These are phyloP conservation scores for Squalus acanthias DNA, from an alignment of 2,797 vertebrate species.

Conservation along the genomic window DNA sequence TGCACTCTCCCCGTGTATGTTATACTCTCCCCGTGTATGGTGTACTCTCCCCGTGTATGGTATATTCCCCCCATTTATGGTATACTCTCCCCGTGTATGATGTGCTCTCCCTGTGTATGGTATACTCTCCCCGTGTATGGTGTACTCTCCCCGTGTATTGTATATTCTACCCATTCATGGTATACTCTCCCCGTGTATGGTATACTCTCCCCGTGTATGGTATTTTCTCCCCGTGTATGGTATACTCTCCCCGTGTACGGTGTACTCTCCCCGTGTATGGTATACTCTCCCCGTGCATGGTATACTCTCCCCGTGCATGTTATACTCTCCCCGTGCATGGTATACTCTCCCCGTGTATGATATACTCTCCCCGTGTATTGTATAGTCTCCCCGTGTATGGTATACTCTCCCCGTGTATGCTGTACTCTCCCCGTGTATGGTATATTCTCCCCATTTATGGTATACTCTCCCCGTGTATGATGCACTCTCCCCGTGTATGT, in stretches of 20 bases:
- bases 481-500: background rate
- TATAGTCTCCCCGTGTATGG: no score
- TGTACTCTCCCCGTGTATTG: background rate
- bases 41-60: background rate
- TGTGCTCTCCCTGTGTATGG: no score
- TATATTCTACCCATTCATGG: no score
- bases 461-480: no score
- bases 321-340: background rate
- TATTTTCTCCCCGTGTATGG: no score
- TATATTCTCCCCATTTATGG: no score
- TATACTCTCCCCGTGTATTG: background rate
- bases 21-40: no score
- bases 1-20: no score
- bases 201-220: no score
- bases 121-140: background rate
- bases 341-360: background rate
- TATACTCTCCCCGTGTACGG: background rate
- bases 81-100: background rate
- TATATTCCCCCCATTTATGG: background rate
- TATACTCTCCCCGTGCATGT: background rate
- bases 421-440: no score
- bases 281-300: background rate
- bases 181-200: background rate
- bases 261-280: background rate
- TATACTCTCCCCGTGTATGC: background rate